Conservation (phyloP, 2,888 invertebrate species). For the Sisyra nigra region DNA sequence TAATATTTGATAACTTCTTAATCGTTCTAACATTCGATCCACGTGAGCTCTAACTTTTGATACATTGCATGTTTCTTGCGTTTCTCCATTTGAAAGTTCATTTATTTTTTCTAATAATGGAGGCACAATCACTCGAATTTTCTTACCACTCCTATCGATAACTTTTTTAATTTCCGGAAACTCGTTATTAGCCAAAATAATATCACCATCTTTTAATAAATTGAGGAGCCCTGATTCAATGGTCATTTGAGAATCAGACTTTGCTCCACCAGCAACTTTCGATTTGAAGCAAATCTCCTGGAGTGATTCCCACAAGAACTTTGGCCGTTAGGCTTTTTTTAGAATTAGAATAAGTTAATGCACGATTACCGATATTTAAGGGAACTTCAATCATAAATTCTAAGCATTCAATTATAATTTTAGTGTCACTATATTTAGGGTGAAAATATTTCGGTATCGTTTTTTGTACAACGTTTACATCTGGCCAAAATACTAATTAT, state of each 20-base stretch:
- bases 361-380: conserved; percentile 2
- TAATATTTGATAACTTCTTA: conserved; percentile 4
- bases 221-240: conserved; percentile 12
- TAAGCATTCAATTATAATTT: conserved; percentile 9
- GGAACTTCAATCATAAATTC: conserved; percentile 8
- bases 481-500: conserved; percentile 9
- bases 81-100: conserved; percentile 8
- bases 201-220: conserved; percentile 11
- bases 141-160: conserved; percentile 8
- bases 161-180: conserved; percentile 9
- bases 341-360: conserved; percentile 6
- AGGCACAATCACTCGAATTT: conserved; percentile 9
- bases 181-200: conserved; percentile 11
- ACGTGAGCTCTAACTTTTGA: conserved; percentile 7
- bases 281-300: conserved; percentile 13
- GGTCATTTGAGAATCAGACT: conserved; percentile 13
- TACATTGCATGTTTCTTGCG: conserved; percentile 8
- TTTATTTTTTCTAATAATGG: conserved; percentile 7
- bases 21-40: conserved; percentile 6
- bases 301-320: conserved; percentile 12
- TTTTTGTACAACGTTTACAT: conserved; percentile 4
- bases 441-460: conserved; percentile 8
- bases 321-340: conserved; percentile 12
- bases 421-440: conserved; percentile 6
- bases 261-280: conserved; percentile 12